phyloP scores from a whole-genome alignment of 1,140 invertebrate species.

The Brachionus rotundiformis region DNA sequence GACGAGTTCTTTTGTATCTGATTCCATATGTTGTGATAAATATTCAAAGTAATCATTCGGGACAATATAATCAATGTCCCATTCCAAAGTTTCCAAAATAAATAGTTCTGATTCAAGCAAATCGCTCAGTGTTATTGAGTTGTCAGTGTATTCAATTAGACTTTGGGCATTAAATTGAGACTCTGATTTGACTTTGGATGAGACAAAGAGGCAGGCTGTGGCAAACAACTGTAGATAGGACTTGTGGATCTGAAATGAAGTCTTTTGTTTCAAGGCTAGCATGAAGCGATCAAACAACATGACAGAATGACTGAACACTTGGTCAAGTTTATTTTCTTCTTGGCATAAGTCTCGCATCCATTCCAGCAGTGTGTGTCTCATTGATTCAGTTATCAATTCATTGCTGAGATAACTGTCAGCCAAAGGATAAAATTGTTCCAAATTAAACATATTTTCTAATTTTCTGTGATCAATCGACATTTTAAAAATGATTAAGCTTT shows the following conservation, averaged over 20 bases:
- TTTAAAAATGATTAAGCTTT: not conserved
- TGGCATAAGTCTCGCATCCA: conserved; percentile 29
- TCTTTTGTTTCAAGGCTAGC: not conserved
- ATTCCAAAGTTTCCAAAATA: conserved; percentile 10
- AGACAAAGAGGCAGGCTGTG: not conserved
- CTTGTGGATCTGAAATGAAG: not conserved
- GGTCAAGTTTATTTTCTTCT: conserved; percentile 20
- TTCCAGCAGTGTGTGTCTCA: not conserved
- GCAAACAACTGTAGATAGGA: conserved; percentile 38
- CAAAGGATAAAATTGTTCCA: not conserved
- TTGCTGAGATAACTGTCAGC: not conserved
- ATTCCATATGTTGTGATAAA: not conserved
- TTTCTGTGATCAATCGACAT: not conserved
- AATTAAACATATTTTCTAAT: conserved; percentile 12
- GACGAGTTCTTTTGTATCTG: not conserved
- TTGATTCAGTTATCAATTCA: conserved; percentile 17
- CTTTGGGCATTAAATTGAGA: not conserved
- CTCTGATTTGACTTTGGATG: conserved; percentile 8
- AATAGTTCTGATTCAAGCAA: not conserved
- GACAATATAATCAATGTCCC: conserved; percentile 21
- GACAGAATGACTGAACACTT: not conserved
- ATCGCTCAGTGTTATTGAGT: not conserved
- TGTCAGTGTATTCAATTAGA: conserved; percentile 41
- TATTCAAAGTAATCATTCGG: conserved; percentile 21
- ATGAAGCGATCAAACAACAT: conserved; percentile 24